Base-by-base conservation (phyloP, 2,797 vertebrate species). In the Chloroceryle inda region DNA sequence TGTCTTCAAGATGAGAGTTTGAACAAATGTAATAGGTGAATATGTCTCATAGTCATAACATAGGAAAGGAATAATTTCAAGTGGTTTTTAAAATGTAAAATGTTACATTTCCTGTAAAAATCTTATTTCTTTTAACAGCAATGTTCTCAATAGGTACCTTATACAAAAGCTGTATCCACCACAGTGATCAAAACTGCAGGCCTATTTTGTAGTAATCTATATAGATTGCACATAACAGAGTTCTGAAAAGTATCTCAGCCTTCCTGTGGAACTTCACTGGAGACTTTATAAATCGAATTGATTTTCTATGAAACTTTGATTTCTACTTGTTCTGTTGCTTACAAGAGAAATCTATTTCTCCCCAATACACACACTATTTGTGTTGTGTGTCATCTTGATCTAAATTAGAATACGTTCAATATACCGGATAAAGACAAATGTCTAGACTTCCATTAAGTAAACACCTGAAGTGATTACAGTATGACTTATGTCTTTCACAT, bases 221-320 rank as follows among this genome's bases (percentile, higher is more conserved):
- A 79, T 45, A 91, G 75, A 91, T 77, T 91, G 64, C 56, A 52
- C 44, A 37, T 71, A 82, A 40, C 31, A 79, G 6, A 67, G 59
- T 85, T 97, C 79, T 87, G 42, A 94, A 83, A 95, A 96, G 59
- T 89, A 85, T 91, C 17, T 76, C 59, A 47, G 33, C 27, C 44
- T 93, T 87, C 40, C 35, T 59, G 27, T 26, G 22, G 6, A 95
- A 94, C 18, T 67, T 82, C 20, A 40, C 67, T 63, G 22, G 79
- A 80, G 35, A 71, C 47, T 81, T 85, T 71, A 85, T 71, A 85
- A 85, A 82, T 85, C 66, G 13, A 29, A 63, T 45, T 79, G 58
- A 79, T 87, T 89, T 91, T 42, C 47, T 23, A 37, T 29, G 38
- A 62, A 79, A 87, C 29, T 77, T 79, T 55, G 47, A 50, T 89